phyloP scores from a whole-genome alignment of 2,113 vertebrate genomes.

The Hyperoodon ampullatus region DNA sequence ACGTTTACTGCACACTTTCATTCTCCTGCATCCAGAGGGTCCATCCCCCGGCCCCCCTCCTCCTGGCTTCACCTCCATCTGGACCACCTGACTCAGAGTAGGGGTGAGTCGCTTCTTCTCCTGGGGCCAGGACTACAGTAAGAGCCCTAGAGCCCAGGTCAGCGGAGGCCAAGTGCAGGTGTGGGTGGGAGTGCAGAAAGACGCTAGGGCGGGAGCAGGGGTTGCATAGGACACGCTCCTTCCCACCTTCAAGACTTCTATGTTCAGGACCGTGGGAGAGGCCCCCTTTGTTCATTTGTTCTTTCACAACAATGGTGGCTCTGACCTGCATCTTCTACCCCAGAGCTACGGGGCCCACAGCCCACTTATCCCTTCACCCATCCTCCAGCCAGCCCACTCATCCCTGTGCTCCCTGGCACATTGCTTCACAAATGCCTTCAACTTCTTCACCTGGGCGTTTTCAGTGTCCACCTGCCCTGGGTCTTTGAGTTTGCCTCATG shows the following conservation, averaged over 20 bases:
- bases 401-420: background rate
- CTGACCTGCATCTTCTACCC: background rate
- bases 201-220: too few relatives aligned
- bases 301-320: background rate
- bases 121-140: background rate
- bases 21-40: background rate
- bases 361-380: accelerated
- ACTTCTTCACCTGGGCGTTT: background rate
- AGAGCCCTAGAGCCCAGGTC: background rate
- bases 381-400: background rate
- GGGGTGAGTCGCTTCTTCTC: background rate
- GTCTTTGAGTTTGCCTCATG: background rate
- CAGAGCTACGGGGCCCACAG: background rate
- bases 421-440: background rate
- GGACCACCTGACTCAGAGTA: background rate
- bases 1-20: background rate
- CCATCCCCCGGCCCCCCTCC: background rate
- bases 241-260: background rate
- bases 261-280: background rate
- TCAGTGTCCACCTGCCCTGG: background rate
- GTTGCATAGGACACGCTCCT: background rate
- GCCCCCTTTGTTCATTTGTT: background rate
- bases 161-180: background rate
- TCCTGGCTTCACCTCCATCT: background rate
- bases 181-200: background rate